Conservation (phyloP, 2,797 vertebrate species). For the Kryptopterus vitreolus region DNA sequence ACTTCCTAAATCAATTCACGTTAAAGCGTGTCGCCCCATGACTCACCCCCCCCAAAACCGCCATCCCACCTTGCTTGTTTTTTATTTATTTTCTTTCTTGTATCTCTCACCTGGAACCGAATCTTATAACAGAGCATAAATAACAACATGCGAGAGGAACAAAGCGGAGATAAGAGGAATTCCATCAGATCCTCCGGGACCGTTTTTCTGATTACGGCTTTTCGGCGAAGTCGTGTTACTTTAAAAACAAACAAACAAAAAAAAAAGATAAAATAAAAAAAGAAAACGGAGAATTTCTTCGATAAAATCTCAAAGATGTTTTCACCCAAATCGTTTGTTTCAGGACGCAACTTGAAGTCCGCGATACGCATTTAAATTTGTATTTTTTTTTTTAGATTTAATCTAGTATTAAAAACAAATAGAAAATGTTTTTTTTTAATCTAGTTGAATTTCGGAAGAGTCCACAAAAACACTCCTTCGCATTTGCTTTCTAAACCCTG, state of each 20-base stretch:
- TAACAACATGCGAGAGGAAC: slow-evolving; percentile 89
- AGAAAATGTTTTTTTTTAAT: neutral
- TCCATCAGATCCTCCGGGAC: slow-evolving; percentile 87
- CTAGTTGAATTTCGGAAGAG: neutral
- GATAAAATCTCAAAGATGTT: slow-evolving; percentile 6
- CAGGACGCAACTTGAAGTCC: neutral
- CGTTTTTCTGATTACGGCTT: slow-evolving; percentile 18
- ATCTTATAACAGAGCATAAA: slow-evolving; percentile 94
- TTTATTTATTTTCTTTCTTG: slow-evolving; percentile 63
- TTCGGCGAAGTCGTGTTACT: neutral
- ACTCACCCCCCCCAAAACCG: too few relatives aligned
- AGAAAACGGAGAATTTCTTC: neutral
- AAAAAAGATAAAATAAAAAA: neutral
- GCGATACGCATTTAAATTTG: neutral
- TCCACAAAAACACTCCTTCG: too few relatives aligned
- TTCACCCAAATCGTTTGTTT: neutral
- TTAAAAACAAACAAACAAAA: neutral
- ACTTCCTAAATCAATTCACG: slow-evolving; percentile 74
- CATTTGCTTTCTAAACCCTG: too few relatives aligned
- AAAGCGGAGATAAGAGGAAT: slow-evolving; percentile 94
- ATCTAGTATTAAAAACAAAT: slow-evolving; percentile 17
- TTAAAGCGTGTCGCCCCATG: too few relatives aligned
- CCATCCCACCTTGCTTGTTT: slow-evolving; percentile 55
- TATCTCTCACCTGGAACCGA: slow-evolving; percentile 89
- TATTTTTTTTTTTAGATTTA: neutral